Base-by-base conservation (phyloP, 1,140 invertebrate species). In the Lasioglossum albipes region DNA sequence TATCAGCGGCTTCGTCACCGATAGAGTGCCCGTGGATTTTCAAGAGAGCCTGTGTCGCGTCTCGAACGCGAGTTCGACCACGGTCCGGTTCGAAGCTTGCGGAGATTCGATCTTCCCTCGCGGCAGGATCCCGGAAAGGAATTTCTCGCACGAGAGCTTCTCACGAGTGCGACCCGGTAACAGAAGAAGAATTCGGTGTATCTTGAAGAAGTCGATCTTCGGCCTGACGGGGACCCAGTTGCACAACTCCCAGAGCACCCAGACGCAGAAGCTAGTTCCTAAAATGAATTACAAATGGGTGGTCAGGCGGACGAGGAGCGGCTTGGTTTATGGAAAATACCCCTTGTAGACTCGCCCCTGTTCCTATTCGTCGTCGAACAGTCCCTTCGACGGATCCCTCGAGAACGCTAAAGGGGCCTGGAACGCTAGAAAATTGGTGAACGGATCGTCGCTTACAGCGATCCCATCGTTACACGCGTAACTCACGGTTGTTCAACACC, bases 261-360 rank as follows among this genome's bases (percentile, higher is more conserved):
- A 82, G 73, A 75, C 70, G 10, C 42, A 68, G 3, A 61, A 64
- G 7, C 27, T 64, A 6, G 71, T 74, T 10, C 64, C 79, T n/a
- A 86, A 69, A 57, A 77, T n/a, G 20, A 31, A 6, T 7, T 77
- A 76, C 52, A 79, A 78, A 75, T 92, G 90, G 90, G 41, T 92
- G n/a, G 69, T 91, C 54, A 85, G 91, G 13, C 88, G 85, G 68
- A 92, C 91, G 0, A 85, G 91, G 49, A 92, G 91, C 79, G 91
- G 91, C 10, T 89, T 90, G 10, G 64, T 92, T 13, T 92, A 92
- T 64, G 91, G 91, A 62, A 92, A 91, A 84, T 92, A 91, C 82
- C 86, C 86, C 0, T 70, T 88, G 36, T 36, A 36, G 36, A 36
- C 36, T 36, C 36, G 36, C 36, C 36, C 36, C 36, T 5, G 5